Conservation (phyloP, 2,797 vertebrate species). For the Channa striata region DNA sequence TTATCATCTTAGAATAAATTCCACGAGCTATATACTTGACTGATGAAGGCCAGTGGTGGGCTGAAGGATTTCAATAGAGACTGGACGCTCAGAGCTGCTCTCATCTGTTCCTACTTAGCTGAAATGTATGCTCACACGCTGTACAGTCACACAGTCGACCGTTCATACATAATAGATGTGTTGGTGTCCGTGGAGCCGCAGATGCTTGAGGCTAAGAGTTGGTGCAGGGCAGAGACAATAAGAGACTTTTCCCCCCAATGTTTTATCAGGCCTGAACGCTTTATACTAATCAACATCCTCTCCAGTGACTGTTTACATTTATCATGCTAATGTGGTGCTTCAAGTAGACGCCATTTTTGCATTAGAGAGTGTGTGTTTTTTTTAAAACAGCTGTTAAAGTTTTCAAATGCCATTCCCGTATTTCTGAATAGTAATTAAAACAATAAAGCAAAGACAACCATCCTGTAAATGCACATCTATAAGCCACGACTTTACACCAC, state of each 20-base stretch:
- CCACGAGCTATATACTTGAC: background rate
- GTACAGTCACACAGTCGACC: constrained; percentile 45
- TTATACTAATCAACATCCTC: constrained; percentile 48
- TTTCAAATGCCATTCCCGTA: background rate
- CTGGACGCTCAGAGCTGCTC: constrained; percentile 25
- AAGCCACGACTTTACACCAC: constrained; percentile 1
- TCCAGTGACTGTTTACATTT: constrained; percentile 34
- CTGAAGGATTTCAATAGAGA: constrained; percentile 27
- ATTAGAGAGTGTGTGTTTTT: background rate
- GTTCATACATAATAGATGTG: constrained; percentile 71
- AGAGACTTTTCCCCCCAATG: background rate
- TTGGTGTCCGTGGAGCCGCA: constrained; percentile 61
- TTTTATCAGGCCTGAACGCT: constrained; percentile 57
- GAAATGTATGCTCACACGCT: constrained; percentile 43
- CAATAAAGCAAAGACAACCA: background rate
- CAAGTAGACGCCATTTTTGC: constrained; percentile 5
- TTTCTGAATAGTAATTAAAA: background rate
- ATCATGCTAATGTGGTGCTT: constrained; percentile 38
- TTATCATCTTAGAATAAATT: constrained; percentile 8
- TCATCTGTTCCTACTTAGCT: constrained; percentile 35
- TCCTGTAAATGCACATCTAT: background rate
- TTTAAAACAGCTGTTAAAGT: too few relatives aligned
- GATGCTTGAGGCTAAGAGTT: constrained; percentile 41
- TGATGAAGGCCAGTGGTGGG: constrained; percentile 38
- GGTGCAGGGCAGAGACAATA: constrained; percentile 39